Evolutionary conservation across 2,113 vertebrate species (phyloP).

Genomic region (Eulemur macaco): DNA sequence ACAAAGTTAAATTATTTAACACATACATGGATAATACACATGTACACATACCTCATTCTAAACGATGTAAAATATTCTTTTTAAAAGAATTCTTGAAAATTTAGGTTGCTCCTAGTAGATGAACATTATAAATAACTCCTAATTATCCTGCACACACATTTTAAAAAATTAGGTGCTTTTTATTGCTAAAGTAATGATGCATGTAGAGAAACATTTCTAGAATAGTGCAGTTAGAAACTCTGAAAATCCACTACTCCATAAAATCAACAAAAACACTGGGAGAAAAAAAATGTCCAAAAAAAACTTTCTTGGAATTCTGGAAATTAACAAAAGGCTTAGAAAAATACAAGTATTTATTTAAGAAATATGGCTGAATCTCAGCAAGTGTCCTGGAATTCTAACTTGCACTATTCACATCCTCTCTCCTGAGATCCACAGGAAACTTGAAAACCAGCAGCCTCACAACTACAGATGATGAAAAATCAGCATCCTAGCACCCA

Average conservation of each 20-base stretch:
- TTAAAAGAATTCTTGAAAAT: slow-evolving; percentile 3
- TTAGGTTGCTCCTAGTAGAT: background rate
- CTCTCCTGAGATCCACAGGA: background rate
- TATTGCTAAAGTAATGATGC: background rate
- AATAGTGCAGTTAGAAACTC: background rate
- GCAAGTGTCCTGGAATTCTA: background rate
- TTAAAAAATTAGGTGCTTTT: background rate
- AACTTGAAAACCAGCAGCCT: background rate
- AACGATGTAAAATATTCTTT: background rate
- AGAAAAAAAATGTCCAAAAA: background rate
- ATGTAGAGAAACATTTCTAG: background rate
- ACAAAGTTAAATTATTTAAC: background rate
- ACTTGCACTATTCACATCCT: background rate
- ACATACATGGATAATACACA: background rate
- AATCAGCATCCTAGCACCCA: background rate
- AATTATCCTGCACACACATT: background rate
- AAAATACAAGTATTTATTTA: background rate
- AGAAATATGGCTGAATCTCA: background rate
- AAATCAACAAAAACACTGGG: background rate
- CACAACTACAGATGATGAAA: background rate
- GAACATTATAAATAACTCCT: background rate
- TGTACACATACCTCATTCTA: background rate
- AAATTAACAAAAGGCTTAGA: background rate
- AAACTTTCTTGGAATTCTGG: background rate
- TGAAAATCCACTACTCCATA: background rate